These are phyloP conservation scores for Typhlomys cinereus DNA, from an alignment of 2,113 vertebrate genomes.

Conservation along the genomic window DNA sequence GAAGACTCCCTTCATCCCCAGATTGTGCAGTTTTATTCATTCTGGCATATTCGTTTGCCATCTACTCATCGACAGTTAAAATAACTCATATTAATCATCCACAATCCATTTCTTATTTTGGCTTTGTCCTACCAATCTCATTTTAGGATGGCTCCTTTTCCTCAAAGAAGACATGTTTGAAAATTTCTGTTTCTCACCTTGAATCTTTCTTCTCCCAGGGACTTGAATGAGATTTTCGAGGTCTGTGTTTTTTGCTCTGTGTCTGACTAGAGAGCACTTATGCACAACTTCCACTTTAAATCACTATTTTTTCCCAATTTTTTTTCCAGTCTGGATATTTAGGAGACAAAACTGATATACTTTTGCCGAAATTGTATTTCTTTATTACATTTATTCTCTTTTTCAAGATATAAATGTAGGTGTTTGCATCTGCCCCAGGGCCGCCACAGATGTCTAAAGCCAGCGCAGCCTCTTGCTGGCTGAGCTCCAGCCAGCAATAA, in stretches of 20 bases:
- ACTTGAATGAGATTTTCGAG: not conserved
- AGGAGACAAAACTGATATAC: not conserved
- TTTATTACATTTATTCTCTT: not conserved
- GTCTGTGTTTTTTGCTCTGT: not conserved
- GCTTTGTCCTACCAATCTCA: fast-evolving
- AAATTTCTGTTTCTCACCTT: not conserved
- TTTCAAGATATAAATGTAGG: not conserved
- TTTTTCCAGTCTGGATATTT: not conserved
- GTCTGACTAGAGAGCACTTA: not conserved
- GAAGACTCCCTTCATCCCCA: not conserved
- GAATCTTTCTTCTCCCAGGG: not conserved
- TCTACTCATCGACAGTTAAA: not conserved
- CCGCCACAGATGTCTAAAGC: no score
- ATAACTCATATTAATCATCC: not conserved
- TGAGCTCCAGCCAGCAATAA: no score
- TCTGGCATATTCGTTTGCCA: not conserved
- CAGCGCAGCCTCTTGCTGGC: no score
- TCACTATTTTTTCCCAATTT: not conserved
- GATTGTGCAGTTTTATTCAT: not conserved
- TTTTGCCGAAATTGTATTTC: not conserved
- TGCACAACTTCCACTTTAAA: not conserved
- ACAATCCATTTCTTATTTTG: not conserved
- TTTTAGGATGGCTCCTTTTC: not conserved
- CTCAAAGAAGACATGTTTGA: not conserved
- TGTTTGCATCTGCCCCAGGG: no score